Base-by-base conservation (phyloP, 2,113 vertebrate species). In the Apeltes quadracus region DNA sequence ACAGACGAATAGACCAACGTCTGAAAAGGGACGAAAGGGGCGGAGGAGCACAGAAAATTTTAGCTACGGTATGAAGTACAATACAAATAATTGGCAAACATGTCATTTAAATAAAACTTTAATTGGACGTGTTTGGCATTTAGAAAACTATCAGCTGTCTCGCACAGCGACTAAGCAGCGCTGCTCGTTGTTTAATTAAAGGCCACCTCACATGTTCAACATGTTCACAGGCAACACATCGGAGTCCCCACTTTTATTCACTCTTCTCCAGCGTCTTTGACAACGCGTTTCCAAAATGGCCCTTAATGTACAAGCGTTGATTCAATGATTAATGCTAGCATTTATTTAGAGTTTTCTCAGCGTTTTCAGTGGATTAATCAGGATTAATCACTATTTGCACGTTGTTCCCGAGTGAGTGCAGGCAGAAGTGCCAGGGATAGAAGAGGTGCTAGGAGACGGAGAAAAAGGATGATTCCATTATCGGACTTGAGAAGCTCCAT, bases 1-100 rank as follows among this genome's bases (percentile, higher is more conserved):
- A 43, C 50, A 67, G 48, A 65, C 51, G 44, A 72, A 70, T 18
- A 34, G 7, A 25, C 22, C 29, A 4, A 16, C 46, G 63, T 70
- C 50, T 80, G 22, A 62, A n/a, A 57, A 69, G 41, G 61, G 51
- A 67, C 44, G 69, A 63, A 44, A 62, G 29, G 2, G 57, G 59
- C 46, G 46, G 25, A 72, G 0, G 0, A 50, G 57, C 57, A 78
- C 59, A 72, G 62, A n/a, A n/a, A n/a, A n/a, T n/a, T n/a, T n/a
- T n/a, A n/a, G n/a, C n/a, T n/a, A n/a, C n/a, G n/a, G n/a, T n/a
- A n/a, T n/a, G n/a, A n/a, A n/a, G n/a, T n/a, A n/a, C n/a, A n/a
- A n/a, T n/a, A n/a, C n/a, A n/a, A n/a, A n/a, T n/a, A n/a, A n/a
- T n/a, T n/a, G n/a, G n/a, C n/a, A n/a, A n/a, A n/a, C n/a, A n/a